A percentile compares a stretch with the other conserved stretches of the same genome.
Evolutionary conservation across 2,888 invertebrate species (phyloP).

Genomic region (Dolomedes plantarius): DNA sequence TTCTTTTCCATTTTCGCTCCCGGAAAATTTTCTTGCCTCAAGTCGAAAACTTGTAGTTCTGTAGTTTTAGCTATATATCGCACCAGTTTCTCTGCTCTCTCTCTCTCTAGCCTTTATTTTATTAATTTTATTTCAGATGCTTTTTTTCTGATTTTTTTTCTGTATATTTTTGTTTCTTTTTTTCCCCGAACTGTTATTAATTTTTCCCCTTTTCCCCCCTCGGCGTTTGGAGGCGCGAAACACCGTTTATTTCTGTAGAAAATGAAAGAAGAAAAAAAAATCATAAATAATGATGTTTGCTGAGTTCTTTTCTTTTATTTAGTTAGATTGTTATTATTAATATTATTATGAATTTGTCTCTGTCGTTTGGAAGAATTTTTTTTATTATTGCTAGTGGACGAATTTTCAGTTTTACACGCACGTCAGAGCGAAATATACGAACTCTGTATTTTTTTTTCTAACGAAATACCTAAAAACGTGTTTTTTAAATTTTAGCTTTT

Average conservation of each 20-base stretch:
- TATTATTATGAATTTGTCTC: constrained; percentile 46
- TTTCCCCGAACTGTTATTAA: constrained; percentile 39
- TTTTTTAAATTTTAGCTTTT: too few species aligned
- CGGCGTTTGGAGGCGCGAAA: constrained; percentile 24
- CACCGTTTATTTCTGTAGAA: constrained; percentile 14
- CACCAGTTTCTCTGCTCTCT: too few species aligned
- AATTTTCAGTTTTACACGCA: too few species aligned
- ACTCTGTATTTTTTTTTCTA: too few species aligned
- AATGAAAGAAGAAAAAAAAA: constrained; percentile 1
- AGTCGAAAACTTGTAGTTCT: background rate
- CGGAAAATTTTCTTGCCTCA: constrained; percentile 1
- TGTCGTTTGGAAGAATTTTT: constrained; percentile 29
- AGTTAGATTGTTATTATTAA: constrained; percentile 35
- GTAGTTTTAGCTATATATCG: background rate
- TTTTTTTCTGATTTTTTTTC: background rate
- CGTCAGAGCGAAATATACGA: too few species aligned
- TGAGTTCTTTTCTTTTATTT: constrained; percentile 13
- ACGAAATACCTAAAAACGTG: too few species aligned
- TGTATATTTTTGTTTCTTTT: constrained; percentile 23
- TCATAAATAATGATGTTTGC: background rate
- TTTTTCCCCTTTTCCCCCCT: constrained; percentile 16
- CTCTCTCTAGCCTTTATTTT: constrained; percentile 21
- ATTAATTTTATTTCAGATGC: constrained; percentile 39
- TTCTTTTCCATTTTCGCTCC: background rate
- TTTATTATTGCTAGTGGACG: too few species aligned